Evolutionary conservation across 2,113 vertebrate genomes (phyloP), one percentile per base, ranked within the genome.

Genomic region (Ornithorhynchus anatinus): DNA sequence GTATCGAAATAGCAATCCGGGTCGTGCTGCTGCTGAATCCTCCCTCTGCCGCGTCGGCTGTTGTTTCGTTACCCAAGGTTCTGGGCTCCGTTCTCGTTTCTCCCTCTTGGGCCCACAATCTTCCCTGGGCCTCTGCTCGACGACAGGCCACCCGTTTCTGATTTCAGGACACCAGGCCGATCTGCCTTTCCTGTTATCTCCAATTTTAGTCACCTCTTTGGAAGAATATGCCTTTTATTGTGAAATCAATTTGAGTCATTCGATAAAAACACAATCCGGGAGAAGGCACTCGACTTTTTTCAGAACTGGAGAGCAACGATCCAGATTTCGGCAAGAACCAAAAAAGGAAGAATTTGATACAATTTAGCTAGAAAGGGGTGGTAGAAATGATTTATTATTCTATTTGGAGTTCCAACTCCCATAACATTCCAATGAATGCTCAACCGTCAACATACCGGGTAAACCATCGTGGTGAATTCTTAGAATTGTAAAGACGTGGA

Each of bases 191-290:
- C n/a, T n/a, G n/a, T n/a, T n/a, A n/a, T n/a, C n/a, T n/a, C n/a
- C n/a, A n/a, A n/a, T n/a, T n/a, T n/a, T n/a, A n/a, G n/a, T n/a
- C n/a, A n/a, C n/a, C n/a, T n/a, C n/a, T n/a, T n/a, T n/a, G n/a
- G n/a, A n/a, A 54, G 10, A 29, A 27, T 6, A 5, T 40, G 9
- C 36, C 3, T 39, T 27, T 78, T 5, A 25, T 23, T 19, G 17
- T 75, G n/a, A 57, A 42, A 70, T 47, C 75, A 36, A 71, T 36
- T 52, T 7, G 45, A 62, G 72, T 16, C 25, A 16, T 20, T 72
- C 53, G 27, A 53, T 36, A 61, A n/a, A 61, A 17, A 48, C 67
- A 20, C 56, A 5, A 70, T 58, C 44, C 12, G 54, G 69, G 44
- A 42, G 12, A 53, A 54, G 32, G 22, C 36, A 35, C 47, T 76